Percentiles rank a stretch among this genome's conserved stretches.
Evolutionary conservation across 2,797 vertebrate genomes (phyloP).

Genomic region (Novumbra hubbsi): DNA sequence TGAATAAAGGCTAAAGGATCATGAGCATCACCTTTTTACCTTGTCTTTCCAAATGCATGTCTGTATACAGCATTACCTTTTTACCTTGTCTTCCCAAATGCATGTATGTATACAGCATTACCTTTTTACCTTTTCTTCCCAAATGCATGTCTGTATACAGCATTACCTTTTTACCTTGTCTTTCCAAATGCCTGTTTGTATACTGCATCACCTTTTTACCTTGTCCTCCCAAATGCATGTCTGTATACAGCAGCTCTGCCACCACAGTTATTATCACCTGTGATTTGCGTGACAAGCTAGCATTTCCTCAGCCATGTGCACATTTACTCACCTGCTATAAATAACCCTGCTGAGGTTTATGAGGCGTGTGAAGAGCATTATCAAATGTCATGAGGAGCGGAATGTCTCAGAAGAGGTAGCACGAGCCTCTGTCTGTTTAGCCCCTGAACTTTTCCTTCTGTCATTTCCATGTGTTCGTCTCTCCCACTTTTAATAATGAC

Average conservation of each 20-base stretch:
- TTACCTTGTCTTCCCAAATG: no score
- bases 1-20: not conserved
- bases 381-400: constrained; percentile 5
- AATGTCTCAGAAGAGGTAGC: not conserved
- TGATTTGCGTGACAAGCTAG: not conserved
- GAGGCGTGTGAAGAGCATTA: constrained; percentile 6
- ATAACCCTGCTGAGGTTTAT: not conserved
- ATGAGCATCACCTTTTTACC: constrained; percentile 1
- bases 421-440: not conserved
- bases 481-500: constrained; percentile 18
- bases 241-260: not conserved
- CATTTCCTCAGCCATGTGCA: not conserved
- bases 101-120: no score
- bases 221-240: not conserved
- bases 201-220: not conserved
- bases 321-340: not conserved
- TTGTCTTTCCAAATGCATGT: not conserved
- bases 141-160: not conserved
- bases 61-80: not conserved
- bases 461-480: not conserved
- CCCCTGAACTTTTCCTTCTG: not conserved
- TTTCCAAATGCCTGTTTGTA: no score
- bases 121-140: not conserved
- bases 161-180: not conserved
- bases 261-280: not conserved